Conservation (phyloP, 2,888 invertebrate genomes). For the Dendrolimus houi region DNA sequence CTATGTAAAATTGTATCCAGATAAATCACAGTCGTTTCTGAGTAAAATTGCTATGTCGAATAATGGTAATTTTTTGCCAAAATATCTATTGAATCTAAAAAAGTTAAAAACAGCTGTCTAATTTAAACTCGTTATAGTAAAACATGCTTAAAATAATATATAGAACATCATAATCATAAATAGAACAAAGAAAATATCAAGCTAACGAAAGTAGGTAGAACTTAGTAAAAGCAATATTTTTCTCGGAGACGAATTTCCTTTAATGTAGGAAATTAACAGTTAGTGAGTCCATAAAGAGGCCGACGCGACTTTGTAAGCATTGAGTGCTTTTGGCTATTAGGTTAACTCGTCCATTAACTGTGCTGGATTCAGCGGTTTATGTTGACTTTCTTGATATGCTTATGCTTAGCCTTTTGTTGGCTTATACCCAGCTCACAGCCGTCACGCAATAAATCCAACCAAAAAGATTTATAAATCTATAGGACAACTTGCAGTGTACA, state of each 20-base stretch:
- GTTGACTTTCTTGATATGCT: conserved; percentile 49
- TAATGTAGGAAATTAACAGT: conserved; percentile 70
- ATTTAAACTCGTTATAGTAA: too few species aligned
- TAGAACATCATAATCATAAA: too few species aligned
- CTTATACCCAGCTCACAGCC: conserved; percentile 13
- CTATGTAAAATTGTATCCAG: too few species aligned
- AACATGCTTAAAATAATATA: too few species aligned
- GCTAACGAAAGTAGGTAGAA: conserved; percentile 36
- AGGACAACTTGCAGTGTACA: too few species aligned
- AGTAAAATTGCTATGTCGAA: conserved; percentile 1
- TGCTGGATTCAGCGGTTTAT: conserved; percentile 50
- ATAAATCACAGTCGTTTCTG: too few species aligned
- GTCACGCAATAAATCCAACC: conserved; percentile 12
- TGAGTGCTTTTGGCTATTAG: conserved; percentile 74
- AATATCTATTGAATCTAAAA: too few species aligned
- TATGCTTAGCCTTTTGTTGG: conserved; percentile 26
- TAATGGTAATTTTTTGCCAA: not conserved
- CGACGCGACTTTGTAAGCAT: conserved; percentile 69
- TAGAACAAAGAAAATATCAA: conserved; percentile 27
- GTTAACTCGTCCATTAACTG: conserved; percentile 69
- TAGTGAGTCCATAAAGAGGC: conserved; percentile 64
- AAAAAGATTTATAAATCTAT: too few species aligned
- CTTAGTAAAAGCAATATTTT: conserved; percentile 47
- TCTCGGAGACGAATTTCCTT: conserved; percentile 57
- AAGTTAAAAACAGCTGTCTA: too few species aligned